A percentile compares a stretch with the other conserved stretches of the same genome.
phyloP scores from a whole-genome alignment of 2,888 invertebrate genomes.

The Synergus laeviventris region DNA sequence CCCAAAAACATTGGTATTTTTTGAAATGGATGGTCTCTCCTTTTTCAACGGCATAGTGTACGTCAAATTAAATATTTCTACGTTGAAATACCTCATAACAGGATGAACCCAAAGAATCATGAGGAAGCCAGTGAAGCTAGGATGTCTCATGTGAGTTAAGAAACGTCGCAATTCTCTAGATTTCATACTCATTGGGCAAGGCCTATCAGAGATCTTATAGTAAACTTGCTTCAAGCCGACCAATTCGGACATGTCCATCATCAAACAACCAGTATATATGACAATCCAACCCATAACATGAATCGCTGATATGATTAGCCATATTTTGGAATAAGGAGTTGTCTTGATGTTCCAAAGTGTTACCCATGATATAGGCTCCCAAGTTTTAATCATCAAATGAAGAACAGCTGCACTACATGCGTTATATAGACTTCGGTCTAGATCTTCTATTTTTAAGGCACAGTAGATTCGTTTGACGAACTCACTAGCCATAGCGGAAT shows the following conservation, averaged over 20 bases:
- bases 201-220: slow-evolving; percentile 78
- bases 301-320: slow-evolving; percentile 77
- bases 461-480: slow-evolving; percentile 75
- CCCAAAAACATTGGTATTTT: too few relatives aligned
- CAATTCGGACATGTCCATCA: slow-evolving; percentile 81
- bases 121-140: slow-evolving; percentile 80
- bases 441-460: slow-evolving; percentile 73
- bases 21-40: too few relatives aligned
- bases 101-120: slow-evolving; percentile 80
- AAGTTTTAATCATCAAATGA: slow-evolving; percentile 77
- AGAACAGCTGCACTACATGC: slow-evolving; percentile 70
- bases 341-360: slow-evolving; percentile 79
- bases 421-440: slow-evolving; percentile 69
- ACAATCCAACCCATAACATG: slow-evolving; percentile 79
- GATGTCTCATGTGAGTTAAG: slow-evolving; percentile 80
- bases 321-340: slow-evolving; percentile 73
- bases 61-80: slow-evolving; percentile 48
- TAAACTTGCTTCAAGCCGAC: slow-evolving; percentile 81
- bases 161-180: slow-evolving; percentile 78
- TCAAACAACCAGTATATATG: slow-evolving; percentile 80
- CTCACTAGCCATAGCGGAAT: slow-evolving; percentile 78
- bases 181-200: slow-evolving; percentile 78
- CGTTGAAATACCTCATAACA: slow-evolving; percentile 77
- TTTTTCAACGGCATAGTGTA: slow-evolving; percentile 7
- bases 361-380: slow-evolving; percentile 77